Evolutionary conservation across 2,797 vertebrate species (phyloP).

Genomic region (Halcyon smyrnensis): DNA sequence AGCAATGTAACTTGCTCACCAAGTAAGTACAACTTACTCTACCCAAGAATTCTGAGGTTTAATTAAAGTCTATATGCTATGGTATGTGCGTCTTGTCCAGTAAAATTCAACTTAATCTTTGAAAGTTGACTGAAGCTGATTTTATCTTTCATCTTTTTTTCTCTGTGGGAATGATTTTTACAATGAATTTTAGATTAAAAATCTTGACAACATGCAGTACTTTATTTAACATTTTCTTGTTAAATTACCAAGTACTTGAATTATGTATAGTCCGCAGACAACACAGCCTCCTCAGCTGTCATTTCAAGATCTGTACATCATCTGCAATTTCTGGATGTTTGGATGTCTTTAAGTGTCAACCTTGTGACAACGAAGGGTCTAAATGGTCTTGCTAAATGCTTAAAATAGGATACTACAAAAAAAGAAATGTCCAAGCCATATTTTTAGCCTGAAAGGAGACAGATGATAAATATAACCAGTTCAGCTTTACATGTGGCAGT

Average conservation of each 20-base stretch:
- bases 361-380: not conserved
- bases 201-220: fast-evolving
- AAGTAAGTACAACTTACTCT: not conserved
- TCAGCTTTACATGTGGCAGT: not conserved
- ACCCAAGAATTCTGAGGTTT: not conserved
- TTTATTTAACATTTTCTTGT: not conserved
- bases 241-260: not conserved
- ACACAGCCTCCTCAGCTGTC: not conserved
- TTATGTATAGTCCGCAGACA: not conserved
- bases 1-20: not conserved
- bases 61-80: not conserved
- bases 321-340: not conserved
- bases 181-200: not conserved
- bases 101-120: not conserved
- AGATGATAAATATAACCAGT: not conserved
- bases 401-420: not conserved
- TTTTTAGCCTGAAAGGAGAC: not conserved
- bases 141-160: not conserved
- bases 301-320: not conserved
- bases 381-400: not conserved
- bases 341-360: not conserved
- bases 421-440: not conserved
- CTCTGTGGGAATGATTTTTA: not conserved
- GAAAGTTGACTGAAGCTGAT: fast-evolving
- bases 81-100: fast-evolving